phyloP scores from a whole-genome alignment of 2,888 invertebrate genomes.

The Oscheius sp. region DNA sequence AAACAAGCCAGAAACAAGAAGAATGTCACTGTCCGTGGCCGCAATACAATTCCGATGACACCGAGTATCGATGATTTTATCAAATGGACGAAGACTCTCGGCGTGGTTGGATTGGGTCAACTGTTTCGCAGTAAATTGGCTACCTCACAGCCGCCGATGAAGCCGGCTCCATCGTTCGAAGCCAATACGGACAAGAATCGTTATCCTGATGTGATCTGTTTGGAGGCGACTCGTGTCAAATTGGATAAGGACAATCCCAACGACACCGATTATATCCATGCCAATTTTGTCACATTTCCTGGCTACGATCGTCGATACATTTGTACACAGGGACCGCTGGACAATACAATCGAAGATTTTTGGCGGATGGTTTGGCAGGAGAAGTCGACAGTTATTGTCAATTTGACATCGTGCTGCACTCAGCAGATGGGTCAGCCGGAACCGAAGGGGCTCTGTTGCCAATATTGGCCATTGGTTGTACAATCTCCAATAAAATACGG shows the following conservation, averaged over 20 bases:
- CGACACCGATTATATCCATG: constrained; percentile 58
- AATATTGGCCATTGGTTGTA: constrained; percentile 32
- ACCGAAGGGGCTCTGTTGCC: constrained; percentile 24
- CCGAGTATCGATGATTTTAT: too few species aligned
- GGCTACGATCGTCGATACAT: constrained; percentile 48
- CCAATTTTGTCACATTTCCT: constrained; percentile 51
- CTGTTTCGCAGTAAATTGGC: not conserved
- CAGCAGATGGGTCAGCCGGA: not conserved
- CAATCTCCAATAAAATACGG: constrained; percentile 6
- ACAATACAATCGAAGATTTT: constrained; percentile 28
- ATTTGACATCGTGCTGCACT: constrained; percentile 17
- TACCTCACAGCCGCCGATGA: not conserved
- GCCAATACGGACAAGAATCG: constrained; percentile 22
- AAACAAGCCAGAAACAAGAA: too few species aligned
- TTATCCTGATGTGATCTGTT: constrained; percentile 41
- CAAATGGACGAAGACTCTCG: not conserved
- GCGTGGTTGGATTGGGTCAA: not conserved
- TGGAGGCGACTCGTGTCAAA: constrained; percentile 48
- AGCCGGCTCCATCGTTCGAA: constrained; percentile 2
- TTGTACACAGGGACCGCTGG: constrained; percentile 44
- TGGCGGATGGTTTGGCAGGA: constrained; percentile 31
- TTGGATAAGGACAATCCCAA: constrained; percentile 42
- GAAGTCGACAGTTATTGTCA: constrained; percentile 22
- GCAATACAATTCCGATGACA: too few species aligned
- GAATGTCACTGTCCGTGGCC: too few species aligned